A percentile compares a stretch with the other conserved stretches of the same genome.
Conservation (phyloP, 2,888 invertebrate species). For the Punctoribates punctum region DNA sequence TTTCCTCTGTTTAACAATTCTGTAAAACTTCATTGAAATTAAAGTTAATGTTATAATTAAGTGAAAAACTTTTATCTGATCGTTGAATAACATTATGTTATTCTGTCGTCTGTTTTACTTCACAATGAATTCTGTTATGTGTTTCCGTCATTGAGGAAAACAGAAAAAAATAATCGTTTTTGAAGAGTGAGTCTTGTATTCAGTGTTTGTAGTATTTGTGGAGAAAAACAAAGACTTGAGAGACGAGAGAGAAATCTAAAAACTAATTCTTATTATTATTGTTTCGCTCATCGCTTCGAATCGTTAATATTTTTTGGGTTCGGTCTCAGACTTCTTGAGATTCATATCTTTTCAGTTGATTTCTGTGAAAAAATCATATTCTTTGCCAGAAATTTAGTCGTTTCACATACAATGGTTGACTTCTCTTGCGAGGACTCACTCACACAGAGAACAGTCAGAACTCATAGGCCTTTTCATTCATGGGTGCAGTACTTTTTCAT, state of each 20-base stretch:
- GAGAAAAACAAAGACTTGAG: not conserved
- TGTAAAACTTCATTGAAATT: not conserved
- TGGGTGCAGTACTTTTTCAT: constrained; percentile 38
- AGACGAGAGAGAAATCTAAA: not conserved
- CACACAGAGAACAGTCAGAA: not conserved
- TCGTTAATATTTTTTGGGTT: constrained; percentile 15
- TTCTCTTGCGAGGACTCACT: constrained; percentile 31
- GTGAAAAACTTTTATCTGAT: not conserved
- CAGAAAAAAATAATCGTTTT: not conserved
- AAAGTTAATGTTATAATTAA: not conserved
- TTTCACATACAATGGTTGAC: constrained; percentile 35
- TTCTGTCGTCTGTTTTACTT: not conserved
- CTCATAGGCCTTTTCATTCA: constrained; percentile 11
- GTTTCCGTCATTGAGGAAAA: not conserved
- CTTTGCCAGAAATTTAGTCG: not conserved
- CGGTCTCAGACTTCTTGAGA: not conserved
- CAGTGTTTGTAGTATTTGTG: constrained; percentile 26
- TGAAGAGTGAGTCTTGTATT: not conserved
- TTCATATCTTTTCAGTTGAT: not conserved
- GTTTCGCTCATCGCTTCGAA: constrained; percentile 32
- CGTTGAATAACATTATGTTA: too few species aligned
- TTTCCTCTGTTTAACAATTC: not conserved
- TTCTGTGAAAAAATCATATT: constrained; percentile 21
- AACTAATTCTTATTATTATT: not conserved
- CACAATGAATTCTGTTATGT: not conserved